Evolutionary conservation across 1,140 invertebrate species (phyloP).

Genomic region (Ips typographus): DNA sequence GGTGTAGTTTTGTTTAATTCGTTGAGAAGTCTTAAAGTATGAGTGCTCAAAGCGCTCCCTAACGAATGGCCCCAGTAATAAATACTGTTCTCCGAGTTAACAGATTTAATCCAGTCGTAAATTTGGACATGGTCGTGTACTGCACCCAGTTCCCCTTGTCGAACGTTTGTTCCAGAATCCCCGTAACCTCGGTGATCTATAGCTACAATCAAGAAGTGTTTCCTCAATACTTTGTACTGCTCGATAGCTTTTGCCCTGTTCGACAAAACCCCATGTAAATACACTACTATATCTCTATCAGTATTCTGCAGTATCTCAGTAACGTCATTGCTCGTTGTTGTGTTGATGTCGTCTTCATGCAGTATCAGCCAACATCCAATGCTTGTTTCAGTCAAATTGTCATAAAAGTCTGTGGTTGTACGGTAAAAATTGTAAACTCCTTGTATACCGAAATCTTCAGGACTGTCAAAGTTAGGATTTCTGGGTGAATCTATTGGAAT

Average conservation of each 20-base stretch:
- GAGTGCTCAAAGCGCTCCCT: slow-evolving; percentile 65
- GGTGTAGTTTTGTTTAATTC: slow-evolving; percentile 57
- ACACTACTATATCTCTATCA: slow-evolving; percentile 37
- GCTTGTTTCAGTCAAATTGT: slow-evolving; percentile 28
- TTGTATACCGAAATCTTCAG: slow-evolving; percentile 33
- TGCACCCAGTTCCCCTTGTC: slow-evolving; percentile 75
- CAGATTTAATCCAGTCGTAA: slow-evolving; percentile 71
- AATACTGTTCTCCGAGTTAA: slow-evolving; percentile 55
- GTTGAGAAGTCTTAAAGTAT: slow-evolving; percentile 54
- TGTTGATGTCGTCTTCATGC: slow-evolving; percentile 36
- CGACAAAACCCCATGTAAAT: slow-evolving; percentile 46
- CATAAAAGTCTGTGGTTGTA: slow-evolving; percentile 28
- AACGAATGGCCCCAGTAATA: slow-evolving; percentile 91
- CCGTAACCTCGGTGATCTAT: slow-evolving; percentile 93
- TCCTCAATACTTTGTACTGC: slow-evolving; percentile 40
- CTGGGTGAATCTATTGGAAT: slow-evolving; percentile 25
- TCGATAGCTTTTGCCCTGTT: slow-evolving; percentile 37
- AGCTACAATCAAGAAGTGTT: slow-evolving; percentile 72
- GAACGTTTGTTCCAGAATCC: slow-evolving; percentile 67
- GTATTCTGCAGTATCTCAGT: slow-evolving; percentile 30
- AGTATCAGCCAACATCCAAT: slow-evolving; percentile 46
- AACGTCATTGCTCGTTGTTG: slow-evolving; percentile 23
- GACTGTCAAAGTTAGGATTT: slow-evolving; percentile 37
- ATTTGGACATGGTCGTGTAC: slow-evolving; percentile 77
- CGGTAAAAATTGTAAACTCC: slow-evolving; percentile 44